These are phyloP conservation scores for Bursaphelenchus mucronatus DNA, from an alignment of 1,140 invertebrate genomes.

Conservation along the genomic window DNA sequence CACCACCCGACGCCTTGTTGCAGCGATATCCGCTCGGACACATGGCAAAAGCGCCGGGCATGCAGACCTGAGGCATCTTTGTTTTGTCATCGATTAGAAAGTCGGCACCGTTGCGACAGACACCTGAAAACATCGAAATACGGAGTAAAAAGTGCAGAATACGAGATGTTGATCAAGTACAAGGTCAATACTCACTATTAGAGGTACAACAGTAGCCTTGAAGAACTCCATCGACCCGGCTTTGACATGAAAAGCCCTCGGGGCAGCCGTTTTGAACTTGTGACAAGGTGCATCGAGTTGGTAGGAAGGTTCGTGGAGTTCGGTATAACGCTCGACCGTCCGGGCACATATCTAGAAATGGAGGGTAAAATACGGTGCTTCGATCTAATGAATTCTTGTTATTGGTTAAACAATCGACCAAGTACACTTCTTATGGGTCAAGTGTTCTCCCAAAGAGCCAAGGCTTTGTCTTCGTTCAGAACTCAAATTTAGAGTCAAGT, in stretches of 20 bases:
- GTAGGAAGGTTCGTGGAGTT: slow-evolving; percentile 47
- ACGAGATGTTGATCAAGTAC: too few species aligned
- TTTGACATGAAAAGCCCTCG: slow-evolving; percentile 42
- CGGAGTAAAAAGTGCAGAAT: not conserved
- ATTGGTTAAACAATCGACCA: not conserved
- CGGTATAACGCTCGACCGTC: slow-evolving; percentile 51
- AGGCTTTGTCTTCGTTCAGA: too few species aligned
- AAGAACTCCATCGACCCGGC: slow-evolving; percentile 30
- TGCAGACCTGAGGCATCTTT: slow-evolving; percentile 54
- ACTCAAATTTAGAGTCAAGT: too few species aligned
- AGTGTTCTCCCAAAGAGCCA: too few species aligned
- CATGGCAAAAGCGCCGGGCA: slow-evolving; percentile 49
- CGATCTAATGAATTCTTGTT: not conserved
- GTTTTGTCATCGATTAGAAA: slow-evolving; percentile 56
- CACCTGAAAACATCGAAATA: slow-evolving; percentile 39
- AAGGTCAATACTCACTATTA: slow-evolving; percentile 31
- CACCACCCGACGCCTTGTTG: slow-evolving; percentile 31
- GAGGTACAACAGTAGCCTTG: slow-evolving; percentile 57
- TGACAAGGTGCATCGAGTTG: slow-evolving; percentile 47
- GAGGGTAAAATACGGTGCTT: slow-evolving; percentile 6
- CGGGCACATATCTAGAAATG: slow-evolving; percentile 52
- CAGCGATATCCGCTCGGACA: slow-evolving; percentile 49
- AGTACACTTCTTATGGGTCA: too few species aligned
- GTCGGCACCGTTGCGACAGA: slow-evolving; percentile 50
- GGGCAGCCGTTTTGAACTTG: slow-evolving; percentile 33